Evolutionary conservation across 1,140 invertebrate genomes (phyloP), one percentile per base, ranked within the genome.

Genomic region (Lepeophtheirus salmonis): DNA sequence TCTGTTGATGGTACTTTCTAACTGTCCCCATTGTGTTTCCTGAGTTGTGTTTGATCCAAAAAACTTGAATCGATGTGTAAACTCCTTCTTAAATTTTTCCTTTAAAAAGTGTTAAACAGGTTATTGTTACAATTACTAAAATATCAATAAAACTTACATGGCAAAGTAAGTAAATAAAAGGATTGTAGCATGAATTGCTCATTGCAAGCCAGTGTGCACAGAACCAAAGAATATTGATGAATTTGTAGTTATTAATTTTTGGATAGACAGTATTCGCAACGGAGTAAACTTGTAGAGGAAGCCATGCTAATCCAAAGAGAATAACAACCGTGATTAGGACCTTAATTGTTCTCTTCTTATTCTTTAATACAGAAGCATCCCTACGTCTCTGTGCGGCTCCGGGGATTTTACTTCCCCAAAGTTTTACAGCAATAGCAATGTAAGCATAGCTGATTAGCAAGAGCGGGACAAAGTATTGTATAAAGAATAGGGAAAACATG

Each of bases 301-400:
- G 71, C 84, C 84, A 88, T 67, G 83, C 86, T 2, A 86, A 66
- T 0, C 80, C 82, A 65, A 87, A 88, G 2, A 86, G 72, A 6
- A 80, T 75, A 14, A 87, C 84, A 1, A 88, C 83, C 26, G 85
- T 79, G 12, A 84, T 80, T 58, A 87, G 70, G 83, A 87, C 86
- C 74, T 86, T 86, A 64, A 88, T 86, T 13, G 86, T 83, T 83
- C 83, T 85, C 65, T 83, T 84, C 67, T 85, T 86, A 68, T 87
- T 86, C 64, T 77, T 78, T 69, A 84, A 77, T 21, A 86, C 74
- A 51, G 80, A 80, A 1, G 81, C 81, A 66, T 87, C 83, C 20
- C 83, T 70, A 1, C 75, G 78, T 66, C 83, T 79, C 66, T 84
- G 77, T 1, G 80, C 81, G 65, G 83, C 82, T 1, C 84, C 84